These are phyloP conservation scores for Melanotaenia parkinsoni DNA, from an alignment of 2,797 vertebrate species.

Conservation along the genomic window DNA sequence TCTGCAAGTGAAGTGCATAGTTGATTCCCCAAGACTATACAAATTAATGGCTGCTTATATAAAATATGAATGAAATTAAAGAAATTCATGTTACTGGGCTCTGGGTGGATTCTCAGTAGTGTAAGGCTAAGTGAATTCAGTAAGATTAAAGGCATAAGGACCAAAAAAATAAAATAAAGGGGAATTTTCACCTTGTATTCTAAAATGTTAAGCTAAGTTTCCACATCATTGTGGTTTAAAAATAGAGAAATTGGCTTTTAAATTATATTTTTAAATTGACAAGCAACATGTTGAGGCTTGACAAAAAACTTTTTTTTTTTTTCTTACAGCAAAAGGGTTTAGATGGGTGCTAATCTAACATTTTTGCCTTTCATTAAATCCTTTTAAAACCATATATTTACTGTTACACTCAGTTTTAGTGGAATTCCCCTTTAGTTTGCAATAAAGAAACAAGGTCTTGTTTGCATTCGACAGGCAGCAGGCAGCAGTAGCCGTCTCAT, in stretches of 20 bases:
- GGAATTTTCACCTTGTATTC: slow-evolving; percentile 35
- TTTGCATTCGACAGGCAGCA: slow-evolving; percentile 66
- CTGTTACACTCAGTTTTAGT: slow-evolving; percentile 8
- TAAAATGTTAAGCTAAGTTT: not conserved
- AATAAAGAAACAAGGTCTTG: not conserved
- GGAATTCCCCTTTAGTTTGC: slow-evolving; percentile 61
- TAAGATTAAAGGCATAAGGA: not conserved
- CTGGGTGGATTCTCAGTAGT: not conserved
- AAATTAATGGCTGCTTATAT: not conserved
- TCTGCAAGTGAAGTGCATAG: not conserved
- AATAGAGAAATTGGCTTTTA: not conserved
- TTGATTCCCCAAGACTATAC: not conserved
- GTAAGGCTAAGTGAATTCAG: not conserved
- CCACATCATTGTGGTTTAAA: not conserved
- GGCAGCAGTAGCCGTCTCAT: slow-evolving; percentile 44
- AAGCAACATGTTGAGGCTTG: not conserved
- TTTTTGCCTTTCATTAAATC: slow-evolving; percentile 1
- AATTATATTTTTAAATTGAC: not conserved
- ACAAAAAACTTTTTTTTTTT: not conserved
- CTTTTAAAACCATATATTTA: not conserved
- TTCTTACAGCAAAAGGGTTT: not conserved
- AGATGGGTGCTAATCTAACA: too few relatives aligned
- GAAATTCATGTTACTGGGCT: slow-evolving; percentile 35
- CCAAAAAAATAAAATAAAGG: slow-evolving; percentile 41
- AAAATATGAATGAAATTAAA: slow-evolving; percentile 6